Evolutionary conservation across 2,113 vertebrate species (phyloP), one percentile per base, ranked within the genome.

Genomic region (Choloepus hoffmanni): DNA sequence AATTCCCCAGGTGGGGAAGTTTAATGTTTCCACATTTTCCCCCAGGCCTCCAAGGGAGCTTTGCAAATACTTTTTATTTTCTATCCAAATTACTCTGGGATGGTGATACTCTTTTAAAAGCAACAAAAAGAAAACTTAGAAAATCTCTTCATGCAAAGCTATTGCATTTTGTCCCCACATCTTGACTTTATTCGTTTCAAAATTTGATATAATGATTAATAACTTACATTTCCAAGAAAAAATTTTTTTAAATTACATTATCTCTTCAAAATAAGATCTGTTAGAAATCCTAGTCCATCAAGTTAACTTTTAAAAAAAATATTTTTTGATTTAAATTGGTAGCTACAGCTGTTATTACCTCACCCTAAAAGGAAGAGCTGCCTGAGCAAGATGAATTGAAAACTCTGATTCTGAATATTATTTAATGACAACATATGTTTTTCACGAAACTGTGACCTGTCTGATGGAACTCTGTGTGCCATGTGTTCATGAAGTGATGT

Each of bases 251-350:
- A 58, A 87, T 45, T 97, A 92, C 90, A 89, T 94, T 98, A 97
- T 62, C 94, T 97, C 86, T 95, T 97, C 63, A 84, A 92, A 94
- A 89, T 95, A 96, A 95, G 96, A 98, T 98, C 36, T 36, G 76
- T 97, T 98, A 97, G 98, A 97, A 94, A 97, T 93, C 91, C 82
- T 98, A 98, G 96, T 98, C 95, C 96, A 98, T 36, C 36, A 36
- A 92, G 97, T 55, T 98, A 97, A 97, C 98, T 98, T 98, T 98
- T 97, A 87, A 95, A 85, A 96, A 98, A 97, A 96, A 97, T 97
- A 96, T 87, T 95, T 97, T 87, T 90, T 36, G 28, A 43, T 96
- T 70, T 97, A 96, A 96, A 87, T 85, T 70, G 28, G 5, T 90
- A 33, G 65, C 92, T 68, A 95, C 78, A 96, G 89, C 90, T 95